Evolutionary conservation across 53 echinoderm and acorn worm species (phyloP).

Genomic region (Arbacia lixula): DNA sequence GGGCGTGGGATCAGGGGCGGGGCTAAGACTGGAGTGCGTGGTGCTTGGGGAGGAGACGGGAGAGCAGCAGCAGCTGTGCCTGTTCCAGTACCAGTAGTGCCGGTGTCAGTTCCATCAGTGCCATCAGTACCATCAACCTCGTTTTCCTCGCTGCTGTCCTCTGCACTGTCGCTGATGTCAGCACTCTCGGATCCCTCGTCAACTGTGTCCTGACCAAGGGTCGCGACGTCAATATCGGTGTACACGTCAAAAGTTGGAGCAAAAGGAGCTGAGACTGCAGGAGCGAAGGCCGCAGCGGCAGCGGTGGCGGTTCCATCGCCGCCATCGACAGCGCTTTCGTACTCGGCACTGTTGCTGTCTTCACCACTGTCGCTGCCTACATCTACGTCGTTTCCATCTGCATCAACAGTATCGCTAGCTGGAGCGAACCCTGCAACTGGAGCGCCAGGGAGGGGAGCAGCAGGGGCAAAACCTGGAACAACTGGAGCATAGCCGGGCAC

Average conservation of each 20-base stretch:
- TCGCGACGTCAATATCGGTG: no score
- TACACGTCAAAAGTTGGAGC: no score
- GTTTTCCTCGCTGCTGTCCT: no score
- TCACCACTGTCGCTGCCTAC: conserved; percentile 16
- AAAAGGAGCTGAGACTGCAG: no score
- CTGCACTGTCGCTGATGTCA: no score
- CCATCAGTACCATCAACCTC: not conserved
- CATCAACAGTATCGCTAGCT: not conserved
- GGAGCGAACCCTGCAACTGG: no score
- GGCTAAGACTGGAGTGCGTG: not conserved
- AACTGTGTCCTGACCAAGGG: no score
- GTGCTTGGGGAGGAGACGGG: conserved; percentile 1
- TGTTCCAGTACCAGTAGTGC: not conserved
- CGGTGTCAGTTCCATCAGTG: no score
- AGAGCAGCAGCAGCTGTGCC: not conserved
- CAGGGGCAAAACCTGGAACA: not conserved
- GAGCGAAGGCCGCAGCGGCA: no score
- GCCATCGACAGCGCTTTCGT: conserved; percentile 2
- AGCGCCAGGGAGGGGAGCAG: not conserved
- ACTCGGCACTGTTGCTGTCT: conserved; percentile 20
- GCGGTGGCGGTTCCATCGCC: not conserved
- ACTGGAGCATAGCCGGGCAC: no score
- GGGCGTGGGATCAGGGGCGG: no score
- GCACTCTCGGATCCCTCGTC: no score
- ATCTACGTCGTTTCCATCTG: not conserved